Evolutionary conservation across 64 coral and sea anemone species (phyloP).

Genomic region (Anthopleura sola): DNA sequence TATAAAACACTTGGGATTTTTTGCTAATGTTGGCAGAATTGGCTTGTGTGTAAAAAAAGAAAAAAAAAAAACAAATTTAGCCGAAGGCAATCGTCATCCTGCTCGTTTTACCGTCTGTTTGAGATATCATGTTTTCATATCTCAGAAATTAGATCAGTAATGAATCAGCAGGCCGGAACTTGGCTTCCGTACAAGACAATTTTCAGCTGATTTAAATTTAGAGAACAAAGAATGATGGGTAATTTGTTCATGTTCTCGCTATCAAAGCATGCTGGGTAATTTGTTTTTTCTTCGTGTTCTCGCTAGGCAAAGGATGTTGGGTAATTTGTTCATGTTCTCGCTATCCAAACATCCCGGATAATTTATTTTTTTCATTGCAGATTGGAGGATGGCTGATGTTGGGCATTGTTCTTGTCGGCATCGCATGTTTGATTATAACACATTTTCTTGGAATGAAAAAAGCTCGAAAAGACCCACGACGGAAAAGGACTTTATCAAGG

Average conservation of each 20-base stretch:
- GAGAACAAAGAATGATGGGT: background rate
- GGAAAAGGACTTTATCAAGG: slow-evolving; percentile 32
- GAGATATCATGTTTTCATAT: background rate
- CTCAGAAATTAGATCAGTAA: background rate
- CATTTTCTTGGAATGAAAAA: slow-evolving; percentile 48
- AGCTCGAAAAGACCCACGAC: slow-evolving; percentile 12
- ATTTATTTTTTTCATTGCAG: slow-evolving; percentile 13
- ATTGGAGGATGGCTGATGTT: slow-evolving; percentile 68
- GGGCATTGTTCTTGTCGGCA: slow-evolving; percentile 58
- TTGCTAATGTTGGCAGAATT: background rate
- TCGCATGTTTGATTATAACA: slow-evolving; percentile 30
- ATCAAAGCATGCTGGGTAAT: too few relatives aligned
- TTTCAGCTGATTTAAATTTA: background rate
- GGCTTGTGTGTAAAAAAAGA: background rate
- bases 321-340: too few relatives aligned
- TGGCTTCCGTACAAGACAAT: background rate
- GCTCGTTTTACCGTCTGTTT: background rate
- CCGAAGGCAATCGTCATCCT: background rate
- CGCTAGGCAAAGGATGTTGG: too few relatives aligned
- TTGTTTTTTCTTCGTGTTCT: background rate
- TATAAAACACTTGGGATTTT: background rate
- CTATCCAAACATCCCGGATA: too few relatives aligned
- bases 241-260: too few relatives aligned
- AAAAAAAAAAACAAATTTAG: background rate
- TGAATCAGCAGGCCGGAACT: background rate